These are phyloP conservation scores for Prionchulus punctatus DNA, from an alignment of 2,888 invertebrate species.

Conservation along the genomic window DNA sequence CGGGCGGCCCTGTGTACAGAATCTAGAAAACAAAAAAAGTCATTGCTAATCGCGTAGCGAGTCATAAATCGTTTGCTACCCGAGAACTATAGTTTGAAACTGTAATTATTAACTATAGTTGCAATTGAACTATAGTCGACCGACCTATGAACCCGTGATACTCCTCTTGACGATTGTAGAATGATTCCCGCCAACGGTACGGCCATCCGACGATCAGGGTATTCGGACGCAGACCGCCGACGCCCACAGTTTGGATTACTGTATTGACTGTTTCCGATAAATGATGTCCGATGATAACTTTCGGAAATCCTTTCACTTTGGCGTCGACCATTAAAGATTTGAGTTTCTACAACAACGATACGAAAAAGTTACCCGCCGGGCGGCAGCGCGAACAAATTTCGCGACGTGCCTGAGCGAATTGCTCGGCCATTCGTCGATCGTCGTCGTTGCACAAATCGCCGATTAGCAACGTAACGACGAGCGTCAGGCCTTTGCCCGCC, in stretches of 20 bases:
- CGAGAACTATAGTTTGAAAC: too few relatives aligned
- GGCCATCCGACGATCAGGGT: conserved; percentile 98
- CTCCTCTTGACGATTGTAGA: conserved; percentile 6
- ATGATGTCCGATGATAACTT: conserved; percentile 62
- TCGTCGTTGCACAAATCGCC: conserved; percentile 49
- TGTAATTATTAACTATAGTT: conserved; percentile 62
- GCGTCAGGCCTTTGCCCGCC: conserved; percentile 63
- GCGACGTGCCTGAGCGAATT: too few relatives aligned
- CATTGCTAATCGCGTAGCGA: too few relatives aligned
- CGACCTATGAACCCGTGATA: not conserved
- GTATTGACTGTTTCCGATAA: conserved; percentile 19
- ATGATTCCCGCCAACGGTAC: conserved; percentile 56
- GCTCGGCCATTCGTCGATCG: conserved; percentile 11
- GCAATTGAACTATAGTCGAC: not conserved
- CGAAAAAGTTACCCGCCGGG: too few relatives aligned
- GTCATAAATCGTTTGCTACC: too few relatives aligned
- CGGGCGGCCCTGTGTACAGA: conserved; percentile 53
- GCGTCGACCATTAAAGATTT: conserved; percentile 59
- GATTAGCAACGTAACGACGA: conserved; percentile 65
- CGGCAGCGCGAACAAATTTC: too few relatives aligned
- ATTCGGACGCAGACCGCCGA: conserved; percentile 94
- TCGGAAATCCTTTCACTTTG: conserved; percentile 88
- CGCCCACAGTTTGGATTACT: conserved; percentile 65
- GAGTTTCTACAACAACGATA: conserved; percentile 17
- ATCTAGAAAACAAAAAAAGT: conserved; percentile 21